phyloP scores from a whole-genome alignment of 2,113 vertebrate genomes.

The Oceanites oceanicus region DNA sequence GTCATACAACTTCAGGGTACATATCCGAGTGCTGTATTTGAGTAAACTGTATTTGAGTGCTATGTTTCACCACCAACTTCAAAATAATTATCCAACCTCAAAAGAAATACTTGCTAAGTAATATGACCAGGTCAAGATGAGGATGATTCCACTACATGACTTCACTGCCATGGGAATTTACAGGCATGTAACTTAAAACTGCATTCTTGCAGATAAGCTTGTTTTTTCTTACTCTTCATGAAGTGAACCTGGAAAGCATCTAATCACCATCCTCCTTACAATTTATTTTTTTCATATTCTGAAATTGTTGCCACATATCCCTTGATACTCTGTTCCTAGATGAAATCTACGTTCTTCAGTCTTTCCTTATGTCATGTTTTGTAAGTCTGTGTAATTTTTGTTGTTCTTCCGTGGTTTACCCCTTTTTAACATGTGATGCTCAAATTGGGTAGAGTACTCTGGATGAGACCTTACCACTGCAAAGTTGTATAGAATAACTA shows the following conservation, averaged over 20 bases:
- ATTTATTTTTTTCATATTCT: neutral
- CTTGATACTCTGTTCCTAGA: neutral
- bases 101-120: conserved; percentile 33
- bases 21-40: neutral
- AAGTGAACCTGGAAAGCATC: neutral
- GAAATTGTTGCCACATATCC: neutral
- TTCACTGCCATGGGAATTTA: neutral
- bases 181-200: neutral
- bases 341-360: neutral
- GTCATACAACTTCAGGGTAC: neutral
- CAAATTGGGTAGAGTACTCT: neutral
- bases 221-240: neutral
- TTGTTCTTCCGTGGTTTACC: neutral
- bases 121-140: neutral
- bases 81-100: neutral
- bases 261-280: neutral
- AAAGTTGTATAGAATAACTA: neutral
- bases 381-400: neutral
- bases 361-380: neutral
- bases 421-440: neutral
- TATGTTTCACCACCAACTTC: conserved; percentile 7
- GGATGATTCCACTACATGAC: neutral
- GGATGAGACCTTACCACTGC: neutral
- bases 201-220: neutral
- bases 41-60: neutral